Base-by-base conservation (phyloP, 2,888 invertebrate genomes). In the Pyrocoelia pectoralis region DNA sequence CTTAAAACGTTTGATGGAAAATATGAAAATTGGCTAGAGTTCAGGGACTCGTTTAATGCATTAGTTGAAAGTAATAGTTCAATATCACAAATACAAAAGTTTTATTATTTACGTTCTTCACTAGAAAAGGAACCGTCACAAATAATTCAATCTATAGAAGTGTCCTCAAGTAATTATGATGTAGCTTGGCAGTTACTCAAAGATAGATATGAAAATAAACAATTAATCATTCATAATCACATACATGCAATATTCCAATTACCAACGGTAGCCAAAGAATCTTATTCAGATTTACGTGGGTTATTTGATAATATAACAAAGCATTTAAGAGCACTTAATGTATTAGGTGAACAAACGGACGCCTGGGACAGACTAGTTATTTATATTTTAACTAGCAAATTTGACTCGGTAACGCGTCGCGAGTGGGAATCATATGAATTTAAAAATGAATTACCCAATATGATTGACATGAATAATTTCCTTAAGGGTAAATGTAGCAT, bases 241-340 rank as follows among this genome's bases (percentile, higher is more conserved):
- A 24, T 24, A 24, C 65, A 65, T 15, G 64, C 70, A 14, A 61
- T 72, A 29, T 70, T 70, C 43, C 62, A 69, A 19, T 38, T 60
- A 43, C 52, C 41, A 43, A 19, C 8, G n/a, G 8, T 53, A n/a
- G n/a, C n/a, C n/a, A n/a, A n/a, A 38, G 38, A 53, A 53, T 40
- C 38, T 6, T 17, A 14, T 17, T 17, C 14, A 12, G 17, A 40
- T 10, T 40, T 53, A 13, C 14, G 53, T 1, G 13, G 29, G 8
- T 40, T 53, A 14, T 53, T 40, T 40, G 40, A 53, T 8, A n/a
- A 14, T 12, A 12, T 53, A 12, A 53, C 3, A 29, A 52, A 33
- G 19, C 53, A 53, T 15, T 29, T 40, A 28, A 19, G 14, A 17
- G 28, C 53, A 17, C 29, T 53, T 2, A 15, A 14, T 2, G 10